Evolutionary conservation across 2,888 invertebrate species (phyloP).

Genomic region (Clepsis dumicolana): DNA sequence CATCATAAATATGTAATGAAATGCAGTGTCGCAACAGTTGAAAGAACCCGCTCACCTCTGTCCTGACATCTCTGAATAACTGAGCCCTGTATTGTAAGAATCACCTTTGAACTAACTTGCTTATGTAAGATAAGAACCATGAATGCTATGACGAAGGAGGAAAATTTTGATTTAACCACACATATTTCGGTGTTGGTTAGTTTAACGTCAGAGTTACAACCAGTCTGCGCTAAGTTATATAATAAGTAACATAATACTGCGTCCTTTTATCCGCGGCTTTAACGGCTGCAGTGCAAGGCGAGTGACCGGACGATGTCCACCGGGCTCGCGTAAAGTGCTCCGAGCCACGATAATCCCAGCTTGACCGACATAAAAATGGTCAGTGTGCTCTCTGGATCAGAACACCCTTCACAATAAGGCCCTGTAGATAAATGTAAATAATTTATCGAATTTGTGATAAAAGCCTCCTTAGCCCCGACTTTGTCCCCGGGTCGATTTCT

Average conservation of each 20-base stretch:
- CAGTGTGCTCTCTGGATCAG: slow-evolving; percentile 16
- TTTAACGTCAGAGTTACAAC: slow-evolving; percentile 10
- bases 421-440: slow-evolving; percentile 5
- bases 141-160: slow-evolving; percentile 3
- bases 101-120: slow-evolving; percentile 16
- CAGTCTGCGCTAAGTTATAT: slow-evolving; percentile 5
- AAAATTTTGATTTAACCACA: slow-evolving; percentile 5
- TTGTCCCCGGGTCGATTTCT: slow-evolving; percentile 13
- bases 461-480: slow-evolving; percentile 9
- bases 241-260: slow-evolving; percentile 3
- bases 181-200: not conserved
- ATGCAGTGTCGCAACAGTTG: not conserved
- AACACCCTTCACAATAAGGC: slow-evolving; percentile 5
- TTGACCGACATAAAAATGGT: slow-evolving; percentile 27
- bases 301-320: slow-evolving; percentile 16
- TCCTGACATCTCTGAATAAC: slow-evolving; percentile 2
- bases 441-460: slow-evolving; percentile 9
- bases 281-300: slow-evolving; percentile 14
- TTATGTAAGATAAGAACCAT: not conserved
- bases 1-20: not conserved
- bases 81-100: slow-evolving; percentile 10
- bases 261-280: slow-evolving; percentile 11
- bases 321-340: slow-evolving; percentile 15
- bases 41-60: slow-evolving; percentile 5
- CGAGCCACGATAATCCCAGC: slow-evolving; percentile 19